phyloP scores from a whole-genome alignment of 1,140 invertebrate species.

The Halyomorpha halys region DNA sequence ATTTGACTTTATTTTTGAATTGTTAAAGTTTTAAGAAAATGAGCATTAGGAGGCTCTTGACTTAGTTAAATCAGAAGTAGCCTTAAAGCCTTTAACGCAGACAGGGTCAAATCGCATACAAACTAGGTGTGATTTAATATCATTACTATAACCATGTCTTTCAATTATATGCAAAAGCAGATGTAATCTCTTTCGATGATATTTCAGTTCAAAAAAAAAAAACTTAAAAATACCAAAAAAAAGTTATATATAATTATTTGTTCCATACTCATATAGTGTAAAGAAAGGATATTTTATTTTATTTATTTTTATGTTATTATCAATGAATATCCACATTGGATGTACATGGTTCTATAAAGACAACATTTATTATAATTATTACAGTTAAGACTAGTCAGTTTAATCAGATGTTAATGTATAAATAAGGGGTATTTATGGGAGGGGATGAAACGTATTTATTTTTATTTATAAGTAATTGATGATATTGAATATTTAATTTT shows the following conservation, averaged over 20 bases:
- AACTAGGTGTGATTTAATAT: constrained; percentile 27
- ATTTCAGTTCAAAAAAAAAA: constrained; percentile 1
- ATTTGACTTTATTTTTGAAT: constrained; percentile 24
- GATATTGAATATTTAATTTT: constrained; percentile 23
- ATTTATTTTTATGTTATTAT: constrained; percentile 8
- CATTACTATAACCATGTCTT: constrained; percentile 27
- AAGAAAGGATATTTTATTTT: constrained; percentile 18
- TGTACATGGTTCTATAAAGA: constrained; percentile 26
- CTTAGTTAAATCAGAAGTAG: constrained; percentile 24
- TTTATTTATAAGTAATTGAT: constrained; percentile 25
- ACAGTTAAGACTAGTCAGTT: constrained; percentile 29
- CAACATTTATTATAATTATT: constrained; percentile 23
- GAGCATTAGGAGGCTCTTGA: constrained; percentile 22
- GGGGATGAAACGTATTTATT: constrained; percentile 27
- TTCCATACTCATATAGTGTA: constrained; percentile 7
- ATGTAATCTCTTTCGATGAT: constrained; percentile 13
- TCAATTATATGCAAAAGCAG: constrained; percentile 23
- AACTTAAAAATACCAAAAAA: constrained; percentile 13
- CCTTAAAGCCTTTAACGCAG: constrained; percentile 26
- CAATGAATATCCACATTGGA: constrained; percentile 20
- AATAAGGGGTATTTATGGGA: constrained; percentile 28
- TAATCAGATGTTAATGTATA: constrained; percentile 28
- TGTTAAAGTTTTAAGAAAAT: constrained; percentile 20
- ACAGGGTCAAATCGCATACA: constrained; percentile 28
- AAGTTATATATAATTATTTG: constrained; percentile 8